These are phyloP conservation scores for Mimumesa dahlbomi DNA, from an alignment of 2,888 invertebrate genomes.

Conservation along the genomic window DNA sequence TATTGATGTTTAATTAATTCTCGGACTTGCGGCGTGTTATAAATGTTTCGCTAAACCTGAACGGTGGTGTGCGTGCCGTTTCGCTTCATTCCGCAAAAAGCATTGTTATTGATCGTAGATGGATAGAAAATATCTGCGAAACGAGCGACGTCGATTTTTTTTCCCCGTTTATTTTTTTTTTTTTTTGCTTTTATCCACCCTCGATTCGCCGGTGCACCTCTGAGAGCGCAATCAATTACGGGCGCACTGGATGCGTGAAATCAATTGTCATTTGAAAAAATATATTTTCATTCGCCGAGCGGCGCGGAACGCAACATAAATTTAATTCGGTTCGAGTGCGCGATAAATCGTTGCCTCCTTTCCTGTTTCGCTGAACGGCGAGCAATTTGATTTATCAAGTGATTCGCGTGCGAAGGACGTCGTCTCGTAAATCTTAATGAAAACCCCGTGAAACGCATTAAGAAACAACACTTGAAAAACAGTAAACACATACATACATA, in stretches of 20 bases:
- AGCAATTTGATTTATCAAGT: constrained; percentile 41
- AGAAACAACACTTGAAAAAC: constrained; percentile 7
- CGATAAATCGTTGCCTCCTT: constrained; percentile 35
- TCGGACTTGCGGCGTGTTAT: too few species aligned
- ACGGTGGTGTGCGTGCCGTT: too few species aligned
- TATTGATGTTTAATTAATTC: too few species aligned
- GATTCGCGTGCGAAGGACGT: constrained; percentile 29
- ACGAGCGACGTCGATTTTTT: not conserved
- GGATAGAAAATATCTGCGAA: not conserved
- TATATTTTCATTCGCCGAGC: constrained; percentile 22
- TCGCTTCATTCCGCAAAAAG: not conserved
- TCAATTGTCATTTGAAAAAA: constrained; percentile 44
- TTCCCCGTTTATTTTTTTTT: too few species aligned
- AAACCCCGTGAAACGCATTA: constrained; percentile 1
- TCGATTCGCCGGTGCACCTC: not conserved
- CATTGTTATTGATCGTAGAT: not conserved
- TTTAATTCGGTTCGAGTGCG: constrained; percentile 22
- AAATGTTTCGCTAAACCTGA: too few species aligned
- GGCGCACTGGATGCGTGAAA: constrained; percentile 17
- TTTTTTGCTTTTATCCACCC: not conserved
- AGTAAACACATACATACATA: constrained; percentile 14
- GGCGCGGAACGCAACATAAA: constrained; percentile 12
- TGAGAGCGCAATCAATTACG: constrained; percentile 34
- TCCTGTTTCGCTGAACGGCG: constrained; percentile 12
- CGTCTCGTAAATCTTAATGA: constrained; percentile 29